phyloP scores from a whole-genome alignment of 2,797 vertebrate genomes.

The Acropternis orthonyx region DNA sequence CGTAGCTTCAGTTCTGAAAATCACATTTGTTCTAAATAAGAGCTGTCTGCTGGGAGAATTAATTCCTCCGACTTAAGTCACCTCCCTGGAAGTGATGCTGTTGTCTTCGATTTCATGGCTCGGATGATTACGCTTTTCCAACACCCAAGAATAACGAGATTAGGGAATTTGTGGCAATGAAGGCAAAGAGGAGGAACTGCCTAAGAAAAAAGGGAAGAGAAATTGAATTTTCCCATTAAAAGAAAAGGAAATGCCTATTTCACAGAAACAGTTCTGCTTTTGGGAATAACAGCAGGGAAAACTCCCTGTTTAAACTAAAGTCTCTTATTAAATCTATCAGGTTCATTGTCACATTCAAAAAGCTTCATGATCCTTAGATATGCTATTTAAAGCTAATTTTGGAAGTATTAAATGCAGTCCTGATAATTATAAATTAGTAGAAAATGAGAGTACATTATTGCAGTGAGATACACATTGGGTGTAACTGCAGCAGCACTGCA shows the following conservation, averaged over 20 bases:
- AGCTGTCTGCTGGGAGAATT: conserved; percentile 50
- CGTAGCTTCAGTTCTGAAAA: conserved; percentile 10
- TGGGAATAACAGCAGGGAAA: not conserved
- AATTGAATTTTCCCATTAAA: conserved; percentile 21
- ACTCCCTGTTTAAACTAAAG: not conserved
- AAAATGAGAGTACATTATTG: not conserved
- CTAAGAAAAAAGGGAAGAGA: conserved; percentile 9
- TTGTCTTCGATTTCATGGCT: conserved; percentile 69
- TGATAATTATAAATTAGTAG: not conserved
- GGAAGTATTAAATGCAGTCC: not conserved
- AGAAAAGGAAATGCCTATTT: conserved; percentile 26
- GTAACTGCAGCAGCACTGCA: not conserved
- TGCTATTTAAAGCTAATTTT: not conserved
- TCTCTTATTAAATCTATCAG: not conserved
- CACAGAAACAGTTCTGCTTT: not conserved
- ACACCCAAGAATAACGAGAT: conserved; percentile 64
- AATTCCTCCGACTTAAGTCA: conserved; percentile 48
- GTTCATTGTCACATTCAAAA: not conserved
- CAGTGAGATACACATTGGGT: not conserved
- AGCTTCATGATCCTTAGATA: not conserved
- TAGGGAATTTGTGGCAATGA: conserved; percentile 55
- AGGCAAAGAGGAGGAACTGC: not conserved
- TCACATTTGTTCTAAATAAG: conserved; percentile 48
- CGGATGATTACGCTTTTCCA: conserved; percentile 34
- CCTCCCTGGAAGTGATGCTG: conserved; percentile 39